phyloP scores from a whole-genome alignment of 2,113 vertebrate genomes.

The Laticauda laticaudata region DNA sequence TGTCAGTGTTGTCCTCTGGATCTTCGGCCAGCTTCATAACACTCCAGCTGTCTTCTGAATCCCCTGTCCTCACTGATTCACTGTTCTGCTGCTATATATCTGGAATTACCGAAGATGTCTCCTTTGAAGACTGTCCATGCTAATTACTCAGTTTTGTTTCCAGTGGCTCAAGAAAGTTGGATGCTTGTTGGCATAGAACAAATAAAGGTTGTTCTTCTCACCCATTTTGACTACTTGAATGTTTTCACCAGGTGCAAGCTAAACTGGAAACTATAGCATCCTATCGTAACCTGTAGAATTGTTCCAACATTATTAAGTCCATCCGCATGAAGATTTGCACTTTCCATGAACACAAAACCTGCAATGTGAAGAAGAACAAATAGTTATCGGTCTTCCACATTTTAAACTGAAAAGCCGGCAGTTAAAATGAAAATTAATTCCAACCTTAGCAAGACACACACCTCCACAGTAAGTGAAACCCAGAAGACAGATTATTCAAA shows the following conservation, averaged over 20 bases:
- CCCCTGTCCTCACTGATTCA: too few species aligned
- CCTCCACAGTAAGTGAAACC: not conserved
- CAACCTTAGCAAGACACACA: not conserved
- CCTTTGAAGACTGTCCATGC: not conserved
- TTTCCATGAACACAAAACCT: not conserved
- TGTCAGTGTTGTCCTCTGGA: slow-evolving; percentile 62
- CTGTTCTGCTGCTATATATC: not conserved
- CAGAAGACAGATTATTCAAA: not conserved
- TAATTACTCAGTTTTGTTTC: not conserved
- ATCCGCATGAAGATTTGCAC: not conserved
- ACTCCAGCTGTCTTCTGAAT: too few species aligned
- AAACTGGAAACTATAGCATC: not conserved
- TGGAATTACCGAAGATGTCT: not conserved
- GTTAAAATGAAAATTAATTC: not conserved
- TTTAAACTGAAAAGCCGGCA: not conserved
- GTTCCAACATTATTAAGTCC: not conserved
- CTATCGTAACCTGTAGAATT: not conserved
- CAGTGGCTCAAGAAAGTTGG: not conserved
- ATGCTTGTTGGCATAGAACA: not conserved
- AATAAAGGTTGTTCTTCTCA: not conserved
- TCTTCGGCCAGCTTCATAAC: slow-evolving; percentile 75
- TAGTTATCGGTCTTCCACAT: not conserved
- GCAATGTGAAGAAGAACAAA: not conserved
- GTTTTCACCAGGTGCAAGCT: not conserved
- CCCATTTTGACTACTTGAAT: not conserved